These are phyloP conservation scores for Chrysopa pallens DNA, from an alignment of 1,140 invertebrate species.

Conservation along the genomic window DNA sequence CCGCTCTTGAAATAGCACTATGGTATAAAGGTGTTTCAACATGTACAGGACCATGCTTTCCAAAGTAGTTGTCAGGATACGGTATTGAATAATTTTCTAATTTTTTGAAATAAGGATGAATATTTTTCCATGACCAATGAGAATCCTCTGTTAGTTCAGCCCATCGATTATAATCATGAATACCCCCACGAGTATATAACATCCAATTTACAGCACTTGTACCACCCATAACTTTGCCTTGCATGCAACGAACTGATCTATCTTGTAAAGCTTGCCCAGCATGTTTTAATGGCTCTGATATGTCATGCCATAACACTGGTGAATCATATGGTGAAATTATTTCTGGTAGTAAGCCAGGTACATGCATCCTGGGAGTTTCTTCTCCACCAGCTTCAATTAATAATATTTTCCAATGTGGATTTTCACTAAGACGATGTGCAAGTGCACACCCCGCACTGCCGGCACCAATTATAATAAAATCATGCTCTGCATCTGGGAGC, in stretches of 20 bases:
- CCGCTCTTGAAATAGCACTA: conserved; percentile 36
- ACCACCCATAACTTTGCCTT: conserved; percentile 33
- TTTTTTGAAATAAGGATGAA: conserved; percentile 26
- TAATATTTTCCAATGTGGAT: no score
- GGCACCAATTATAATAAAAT: no score
- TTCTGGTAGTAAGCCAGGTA: no score
- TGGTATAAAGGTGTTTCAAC: conserved; percentile 29
- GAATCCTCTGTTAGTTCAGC: conserved; percentile 14
- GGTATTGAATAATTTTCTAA: conserved; percentile 33
- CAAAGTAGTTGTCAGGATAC: conserved; percentile 18
- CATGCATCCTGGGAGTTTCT: no score
- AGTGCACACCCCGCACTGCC: no score
- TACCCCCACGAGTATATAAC: conserved; percentile 43
- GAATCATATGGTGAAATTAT: no score
- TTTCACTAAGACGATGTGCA: no score
- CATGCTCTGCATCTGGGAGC: no score
- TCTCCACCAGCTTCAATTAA: no score
- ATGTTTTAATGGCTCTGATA: no score
- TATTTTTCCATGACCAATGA: conserved; percentile 26
- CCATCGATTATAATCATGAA: conserved; percentile 45
- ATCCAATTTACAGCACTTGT: conserved; percentile 43
- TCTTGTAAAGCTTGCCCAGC: no score
- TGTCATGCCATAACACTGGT: no score
- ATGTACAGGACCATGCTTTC: conserved; percentile 27
- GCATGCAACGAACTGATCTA: background rate